Evolutionary conservation across 2,113 vertebrate species (phyloP).

Genomic region (Carassius gibelio): DNA sequence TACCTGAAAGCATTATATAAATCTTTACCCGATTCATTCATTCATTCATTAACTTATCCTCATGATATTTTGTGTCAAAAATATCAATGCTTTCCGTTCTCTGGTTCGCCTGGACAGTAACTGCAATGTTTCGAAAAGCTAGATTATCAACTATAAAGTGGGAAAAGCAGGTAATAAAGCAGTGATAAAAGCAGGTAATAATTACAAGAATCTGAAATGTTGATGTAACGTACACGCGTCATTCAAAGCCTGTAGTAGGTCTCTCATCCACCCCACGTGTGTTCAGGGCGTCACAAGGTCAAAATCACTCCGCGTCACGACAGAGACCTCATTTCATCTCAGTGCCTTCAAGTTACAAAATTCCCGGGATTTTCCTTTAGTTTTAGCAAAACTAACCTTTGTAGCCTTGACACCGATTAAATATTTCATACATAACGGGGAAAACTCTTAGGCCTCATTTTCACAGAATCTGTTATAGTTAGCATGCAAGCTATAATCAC

Average conservation of each 20-base stretch:
- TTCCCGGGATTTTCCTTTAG: background rate
- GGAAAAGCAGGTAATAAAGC: background rate
- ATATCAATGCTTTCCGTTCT: background rate
- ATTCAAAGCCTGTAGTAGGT: no score
- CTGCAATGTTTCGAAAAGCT: background rate
- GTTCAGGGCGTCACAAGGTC: conserved; percentile 78
- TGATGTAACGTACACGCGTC: background rate
- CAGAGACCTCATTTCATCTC: conserved; percentile 52
- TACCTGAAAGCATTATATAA: background rate
- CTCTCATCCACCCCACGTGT: conserved; percentile 62
- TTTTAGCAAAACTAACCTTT: background rate
- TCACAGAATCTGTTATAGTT: background rate
- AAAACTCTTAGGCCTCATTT: background rate
- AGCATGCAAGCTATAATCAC: background rate
- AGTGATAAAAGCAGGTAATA: background rate
- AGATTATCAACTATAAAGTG: background rate
- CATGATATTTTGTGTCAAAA: background rate
- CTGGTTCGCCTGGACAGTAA: background rate
- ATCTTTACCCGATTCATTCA: conserved; percentile 13
- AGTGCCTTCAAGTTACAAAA: conserved; percentile 12
- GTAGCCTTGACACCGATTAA: background rate
- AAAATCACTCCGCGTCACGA: conserved; percentile 60
- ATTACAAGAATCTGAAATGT: background rate
- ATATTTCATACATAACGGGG: background rate
- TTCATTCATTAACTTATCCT: conserved; percentile 3